Percentiles rank a stretch among this genome's conserved stretches.
Evolutionary conservation across 2,888 invertebrate genomes (phyloP).

Genomic region (Heliconius cydno): DNA sequence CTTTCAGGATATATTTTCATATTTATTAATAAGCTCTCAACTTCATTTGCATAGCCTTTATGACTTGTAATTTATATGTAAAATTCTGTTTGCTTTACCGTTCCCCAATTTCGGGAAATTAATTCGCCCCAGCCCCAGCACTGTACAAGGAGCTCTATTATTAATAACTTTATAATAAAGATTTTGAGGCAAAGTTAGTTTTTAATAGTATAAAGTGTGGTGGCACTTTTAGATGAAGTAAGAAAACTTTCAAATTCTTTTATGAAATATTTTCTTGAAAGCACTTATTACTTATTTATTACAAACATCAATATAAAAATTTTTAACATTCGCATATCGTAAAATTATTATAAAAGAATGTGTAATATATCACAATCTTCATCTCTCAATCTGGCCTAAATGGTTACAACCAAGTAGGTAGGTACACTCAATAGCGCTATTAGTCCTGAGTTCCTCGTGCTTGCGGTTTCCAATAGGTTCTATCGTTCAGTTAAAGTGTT

Average conservation of each 20-base stretch:
- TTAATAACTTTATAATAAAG: background rate
- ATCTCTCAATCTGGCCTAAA: constrained; percentile 26
- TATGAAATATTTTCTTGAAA: background rate
- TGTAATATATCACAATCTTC: constrained; percentile 26
- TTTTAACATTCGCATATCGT: background rate
- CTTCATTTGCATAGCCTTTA: no score
- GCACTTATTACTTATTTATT: background rate
- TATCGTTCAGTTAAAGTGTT: constrained; percentile 39
- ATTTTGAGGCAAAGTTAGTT: background rate
- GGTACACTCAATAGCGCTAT: constrained; percentile 34
- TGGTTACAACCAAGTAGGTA: constrained; percentile 17
- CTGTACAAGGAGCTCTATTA: background rate
- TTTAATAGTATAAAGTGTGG: background rate
- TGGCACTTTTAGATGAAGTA: background rate
- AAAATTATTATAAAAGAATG: constrained; percentile 2
- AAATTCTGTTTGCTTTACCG: no score
- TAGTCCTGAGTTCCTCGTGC: constrained; percentile 42
- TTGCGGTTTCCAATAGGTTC: constrained; percentile 40
- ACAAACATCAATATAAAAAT: background rate
- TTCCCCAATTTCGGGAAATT: background rate
- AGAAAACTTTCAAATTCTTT: background rate
- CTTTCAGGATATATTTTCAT: background rate
- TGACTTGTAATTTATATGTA: no score
- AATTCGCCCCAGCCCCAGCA: background rate
- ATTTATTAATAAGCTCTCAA: background rate